A percentile compares a stretch with the other conserved stretches of the same genome.
Conservation (phyloP, 2,797 vertebrate genomes). For the Allobates femoralis region DNA sequence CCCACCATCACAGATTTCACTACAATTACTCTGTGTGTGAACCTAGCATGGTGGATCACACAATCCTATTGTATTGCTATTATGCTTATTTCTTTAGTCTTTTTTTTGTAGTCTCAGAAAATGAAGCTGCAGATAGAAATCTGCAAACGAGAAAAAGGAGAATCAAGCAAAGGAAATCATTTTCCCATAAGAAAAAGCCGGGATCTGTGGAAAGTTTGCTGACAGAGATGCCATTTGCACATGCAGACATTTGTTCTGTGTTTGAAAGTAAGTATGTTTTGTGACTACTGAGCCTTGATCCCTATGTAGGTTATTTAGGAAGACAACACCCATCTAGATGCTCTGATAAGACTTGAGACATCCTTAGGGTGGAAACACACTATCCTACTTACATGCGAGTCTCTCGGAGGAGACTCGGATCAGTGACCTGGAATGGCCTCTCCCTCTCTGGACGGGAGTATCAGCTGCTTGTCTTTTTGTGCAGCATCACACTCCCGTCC, state of each 20-base stretch:
- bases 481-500: no score
- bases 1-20: no score
- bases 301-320: neutral
- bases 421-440: no score
- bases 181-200: constrained; percentile 42
- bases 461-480: no score
- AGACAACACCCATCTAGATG: neutral
- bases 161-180: constrained; percentile 52
- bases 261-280: constrained; percentile 79
- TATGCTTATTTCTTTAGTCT: no score
- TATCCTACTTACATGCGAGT: no score
- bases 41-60: no score
- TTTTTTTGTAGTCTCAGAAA: constrained; percentile 62
- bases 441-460: no score
- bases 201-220: constrained; percentile 68
- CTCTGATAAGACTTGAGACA: neutral
- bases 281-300: neutral
- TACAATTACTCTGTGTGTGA: no score
- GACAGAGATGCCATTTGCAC: constrained; percentile 84
- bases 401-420: no score
- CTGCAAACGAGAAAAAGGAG: constrained; percentile 61
- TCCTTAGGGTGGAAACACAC: no score
- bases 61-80: no score
- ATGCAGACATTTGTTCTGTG: constrained; percentile 79
- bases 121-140: constrained; percentile 67